phyloP scores from a whole-genome alignment of 2,888 invertebrate species.

The Orthosia incerta region DNA sequence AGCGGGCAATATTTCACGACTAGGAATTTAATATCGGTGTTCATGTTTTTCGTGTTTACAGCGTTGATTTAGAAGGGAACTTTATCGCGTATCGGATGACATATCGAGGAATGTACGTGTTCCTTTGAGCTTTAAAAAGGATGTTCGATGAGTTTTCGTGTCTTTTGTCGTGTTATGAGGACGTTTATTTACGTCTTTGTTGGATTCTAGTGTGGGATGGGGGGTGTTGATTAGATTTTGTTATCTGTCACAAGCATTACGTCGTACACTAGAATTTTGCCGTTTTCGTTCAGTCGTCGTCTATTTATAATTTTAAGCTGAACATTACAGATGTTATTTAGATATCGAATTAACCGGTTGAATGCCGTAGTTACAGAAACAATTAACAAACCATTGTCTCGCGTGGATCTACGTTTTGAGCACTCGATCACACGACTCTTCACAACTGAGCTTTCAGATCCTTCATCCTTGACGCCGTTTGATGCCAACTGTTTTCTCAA shows the following conservation, averaged over 20 bases:
- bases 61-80: conserved; percentile 57
- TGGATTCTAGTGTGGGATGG: neutral
- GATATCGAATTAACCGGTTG: too few relatives aligned
- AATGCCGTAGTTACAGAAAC: too few relatives aligned
- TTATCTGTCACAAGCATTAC: neutral
- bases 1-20: conserved; percentile 61
- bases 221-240: neutral
- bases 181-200: conserved; percentile 24
- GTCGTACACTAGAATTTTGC: neutral
- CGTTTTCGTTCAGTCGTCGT: neutral
- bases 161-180: conserved; percentile 23
- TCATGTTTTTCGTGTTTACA: conserved; percentile 67
- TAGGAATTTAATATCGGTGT: conserved; percentile 66
- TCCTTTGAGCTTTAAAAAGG: conserved; percentile 3
- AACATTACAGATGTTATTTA: too few relatives aligned
- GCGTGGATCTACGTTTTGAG: too few relatives aligned
- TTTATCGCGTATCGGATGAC: conserved; percentile 50
- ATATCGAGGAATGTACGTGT: conserved; percentile 32
- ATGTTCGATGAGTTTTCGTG: conserved; percentile 2
- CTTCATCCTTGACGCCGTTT: neutral
- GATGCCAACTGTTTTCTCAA: conserved; percentile 12
- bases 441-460: neutral
- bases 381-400: too few relatives aligned
- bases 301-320: neutral
- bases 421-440: neutral